These are phyloP conservation scores for Callionymus lyra DNA, from an alignment of 2,113 vertebrate genomes.

Conservation along the genomic window DNA sequence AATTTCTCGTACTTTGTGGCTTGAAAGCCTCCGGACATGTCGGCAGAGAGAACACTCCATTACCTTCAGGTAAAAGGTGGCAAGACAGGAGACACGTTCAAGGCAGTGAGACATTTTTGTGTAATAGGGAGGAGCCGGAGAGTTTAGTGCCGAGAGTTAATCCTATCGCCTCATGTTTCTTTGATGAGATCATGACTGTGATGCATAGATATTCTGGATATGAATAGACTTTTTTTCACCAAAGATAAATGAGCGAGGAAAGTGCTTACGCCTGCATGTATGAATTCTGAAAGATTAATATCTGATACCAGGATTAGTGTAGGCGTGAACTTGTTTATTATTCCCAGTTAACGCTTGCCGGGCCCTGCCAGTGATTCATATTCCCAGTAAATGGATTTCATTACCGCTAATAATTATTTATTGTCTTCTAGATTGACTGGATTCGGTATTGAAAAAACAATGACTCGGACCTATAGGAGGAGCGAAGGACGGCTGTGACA, in stretches of 20 bases:
- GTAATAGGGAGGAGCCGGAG: slow-evolving; percentile 26
- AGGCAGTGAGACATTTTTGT: slow-evolving; percentile 47
- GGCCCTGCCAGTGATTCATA: slow-evolving; percentile 21
- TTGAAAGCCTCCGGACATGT: too few relatives aligned
- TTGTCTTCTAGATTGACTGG: slow-evolving; percentile 10
- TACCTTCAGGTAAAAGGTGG: slow-evolving; percentile 26
- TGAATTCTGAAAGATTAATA: slow-evolving; percentile 31
- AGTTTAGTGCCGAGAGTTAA: slow-evolving; percentile 54
- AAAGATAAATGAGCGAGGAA: slow-evolving; percentile 21
- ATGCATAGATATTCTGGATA: slow-evolving; percentile 45
- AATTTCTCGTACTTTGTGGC: too few relatives aligned
- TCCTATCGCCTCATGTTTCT: slow-evolving; percentile 56
- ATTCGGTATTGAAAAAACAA: slow-evolving; percentile 20
- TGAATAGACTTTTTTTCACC: slow-evolving; percentile 51
- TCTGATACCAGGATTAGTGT: slow-evolving; percentile 28
- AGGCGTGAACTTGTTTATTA: slow-evolving; percentile 28
- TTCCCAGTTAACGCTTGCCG: slow-evolving; percentile 18
- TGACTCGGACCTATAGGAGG: slow-evolving; percentile 32
- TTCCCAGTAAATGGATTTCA: slow-evolving; percentile 26
- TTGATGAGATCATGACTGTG: slow-evolving; percentile 60
- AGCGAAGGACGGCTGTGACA: slow-evolving; percentile 43
- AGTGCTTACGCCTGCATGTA: slow-evolving; percentile 24
- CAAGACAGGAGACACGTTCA: slow-evolving; percentile 29
- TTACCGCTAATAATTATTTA: slow-evolving; percentile 32
- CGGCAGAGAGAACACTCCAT: slow-evolving; percentile 19